Evolutionary conservation across 2,888 invertebrate genomes (phyloP).

Genomic region (Drosophila subsilvestris): DNA sequence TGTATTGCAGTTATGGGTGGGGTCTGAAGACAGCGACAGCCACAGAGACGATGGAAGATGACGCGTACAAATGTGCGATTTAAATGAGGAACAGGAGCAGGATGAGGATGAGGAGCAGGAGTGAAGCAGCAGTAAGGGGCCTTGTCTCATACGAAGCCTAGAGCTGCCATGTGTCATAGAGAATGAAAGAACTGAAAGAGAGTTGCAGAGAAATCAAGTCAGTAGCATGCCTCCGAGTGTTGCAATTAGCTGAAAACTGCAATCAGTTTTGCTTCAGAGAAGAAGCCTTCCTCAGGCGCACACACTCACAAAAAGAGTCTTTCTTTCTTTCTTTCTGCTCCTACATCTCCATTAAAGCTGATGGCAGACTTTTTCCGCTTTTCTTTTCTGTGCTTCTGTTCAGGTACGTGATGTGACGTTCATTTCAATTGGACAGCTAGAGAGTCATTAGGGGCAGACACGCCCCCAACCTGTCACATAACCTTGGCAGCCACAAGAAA

Average conservation of each 20-base stretch:
- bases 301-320: constrained; percentile 24
- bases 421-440: constrained; percentile 49
- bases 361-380: constrained; percentile 34
- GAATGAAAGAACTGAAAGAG: constrained; percentile 16
- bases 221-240: constrained; percentile 46
- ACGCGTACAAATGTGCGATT: constrained; percentile 73
- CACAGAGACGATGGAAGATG: constrained; percentile 52
- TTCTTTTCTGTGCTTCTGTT: constrained; percentile 29
- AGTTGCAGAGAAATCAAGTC: constrained; percentile 39
- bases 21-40: constrained; percentile 8
- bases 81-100: constrained; percentile 62
- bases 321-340: constrained; percentile 23
- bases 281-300: constrained; percentile 39
- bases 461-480: constrained; percentile 33
- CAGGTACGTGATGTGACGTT: constrained; percentile 54
- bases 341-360: not conserved
- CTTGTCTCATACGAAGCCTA: constrained; percentile 25
- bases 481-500: constrained; percentile 37
- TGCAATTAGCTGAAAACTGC: constrained; percentile 61
- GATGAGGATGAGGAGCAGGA: constrained; percentile 2
- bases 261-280: constrained; percentile 51
- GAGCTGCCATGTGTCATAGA: constrained; percentile 50
- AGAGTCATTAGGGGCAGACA: constrained; percentile 36
- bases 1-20: not conserved
- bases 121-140: constrained; percentile 3